A percentile compares a stretch with the other conserved stretches of the same genome.
These are phyloP conservation scores for Agonopterix arenella DNA, from an alignment of 2,888 invertebrate species.

Conservation along the genomic window DNA sequence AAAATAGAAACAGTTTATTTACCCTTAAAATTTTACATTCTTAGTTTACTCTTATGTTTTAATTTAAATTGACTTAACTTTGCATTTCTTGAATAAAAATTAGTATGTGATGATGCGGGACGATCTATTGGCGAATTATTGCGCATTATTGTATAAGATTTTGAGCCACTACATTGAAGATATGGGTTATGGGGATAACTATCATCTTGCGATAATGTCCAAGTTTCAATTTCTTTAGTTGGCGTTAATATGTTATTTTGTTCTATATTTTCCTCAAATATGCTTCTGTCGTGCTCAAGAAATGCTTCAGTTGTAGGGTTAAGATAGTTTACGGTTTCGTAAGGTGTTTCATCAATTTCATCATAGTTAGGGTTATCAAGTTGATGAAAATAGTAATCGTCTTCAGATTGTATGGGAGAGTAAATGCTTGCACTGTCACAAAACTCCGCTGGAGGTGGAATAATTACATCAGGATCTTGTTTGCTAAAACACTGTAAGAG, in stretches of 20 bases:
- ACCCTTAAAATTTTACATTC: conserved; percentile 13
- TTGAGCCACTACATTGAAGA: no score
- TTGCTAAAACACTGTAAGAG: conserved; percentile 39
- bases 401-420: conserved; percentile 15
- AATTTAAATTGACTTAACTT: conserved; percentile 44
- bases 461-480: conserved; percentile 25
- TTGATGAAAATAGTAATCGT: neutral
- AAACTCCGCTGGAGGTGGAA: conserved; percentile 54
- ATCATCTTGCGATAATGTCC: conserved; percentile 34
- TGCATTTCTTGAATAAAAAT: conserved; percentile 9
- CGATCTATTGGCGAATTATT: no score
- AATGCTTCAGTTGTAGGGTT: neutral
- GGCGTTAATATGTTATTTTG: conserved; percentile 16
- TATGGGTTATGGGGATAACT: no score
- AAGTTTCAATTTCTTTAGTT: conserved; percentile 44
- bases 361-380: neutral
- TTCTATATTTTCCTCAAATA: conserved; percentile 19
- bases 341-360: neutral
- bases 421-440: conserved; percentile 22
- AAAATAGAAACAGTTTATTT: neutral
- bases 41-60: conserved; percentile 33
- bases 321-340: neutral
- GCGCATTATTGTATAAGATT: no score
- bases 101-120: conserved; percentile 5
- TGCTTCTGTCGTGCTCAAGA: conserved; percentile 9